These are phyloP conservation scores for Pterobdella sp. DNA, from an alignment of 2,888 invertebrate genomes.

Conservation along the genomic window DNA sequence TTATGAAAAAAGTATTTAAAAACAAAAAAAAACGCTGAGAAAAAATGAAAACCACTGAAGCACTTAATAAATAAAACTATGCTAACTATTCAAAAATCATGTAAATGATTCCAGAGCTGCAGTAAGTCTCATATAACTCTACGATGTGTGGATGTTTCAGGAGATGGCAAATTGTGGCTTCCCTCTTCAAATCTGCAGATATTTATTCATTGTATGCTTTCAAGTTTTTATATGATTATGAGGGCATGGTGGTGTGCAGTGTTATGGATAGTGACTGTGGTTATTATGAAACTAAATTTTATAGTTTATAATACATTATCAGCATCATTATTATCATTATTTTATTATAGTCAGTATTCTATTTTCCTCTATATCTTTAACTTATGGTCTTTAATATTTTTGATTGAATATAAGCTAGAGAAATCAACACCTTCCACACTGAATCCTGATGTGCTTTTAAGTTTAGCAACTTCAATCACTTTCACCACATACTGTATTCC, in stretches of 20 bases:
- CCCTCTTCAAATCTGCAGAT: constrained; percentile 80
- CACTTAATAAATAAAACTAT: background rate
- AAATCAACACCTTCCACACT: constrained; percentile 46
- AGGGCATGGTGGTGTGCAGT: too few species aligned
- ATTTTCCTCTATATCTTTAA: constrained; percentile 64
- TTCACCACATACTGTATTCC: constrained; percentile 94
- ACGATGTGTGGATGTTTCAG: constrained; percentile 97
- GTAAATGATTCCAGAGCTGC: constrained; percentile 94
- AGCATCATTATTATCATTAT: background rate
- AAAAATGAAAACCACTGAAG: constrained; percentile 10
- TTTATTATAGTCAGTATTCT: background rate
- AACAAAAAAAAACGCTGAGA: background rate
- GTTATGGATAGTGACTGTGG: background rate
- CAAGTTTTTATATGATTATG: too few species aligned
- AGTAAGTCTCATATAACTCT: constrained; percentile 92
- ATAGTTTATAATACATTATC: background rate
- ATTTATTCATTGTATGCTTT: too few species aligned
- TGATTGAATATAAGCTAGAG: background rate
- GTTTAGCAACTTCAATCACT: constrained; percentile 93
- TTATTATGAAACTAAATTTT: background rate
- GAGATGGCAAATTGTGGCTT: constrained; percentile 88
- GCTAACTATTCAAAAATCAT: constrained; percentile 99
- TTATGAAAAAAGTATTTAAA: background rate
- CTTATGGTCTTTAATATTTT: constrained; percentile 55
- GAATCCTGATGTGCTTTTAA: constrained; percentile 89